phyloP scores from a whole-genome alignment of 2,113 vertebrate species.

The Mormoops blainvillei region DNA sequence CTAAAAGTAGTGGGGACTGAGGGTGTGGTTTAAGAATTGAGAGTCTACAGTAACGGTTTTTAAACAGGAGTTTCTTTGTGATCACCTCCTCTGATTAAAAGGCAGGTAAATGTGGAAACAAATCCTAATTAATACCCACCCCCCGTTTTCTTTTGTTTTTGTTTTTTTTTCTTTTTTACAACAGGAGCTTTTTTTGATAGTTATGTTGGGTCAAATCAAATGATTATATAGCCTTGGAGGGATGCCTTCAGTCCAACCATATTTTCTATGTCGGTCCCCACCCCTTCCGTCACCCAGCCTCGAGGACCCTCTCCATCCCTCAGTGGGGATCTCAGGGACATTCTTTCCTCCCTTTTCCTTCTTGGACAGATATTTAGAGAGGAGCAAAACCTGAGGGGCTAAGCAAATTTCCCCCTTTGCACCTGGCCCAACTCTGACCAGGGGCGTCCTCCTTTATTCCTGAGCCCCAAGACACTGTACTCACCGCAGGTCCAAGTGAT shows the following conservation, averaged over 20 bases:
- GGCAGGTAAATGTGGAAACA: background rate
- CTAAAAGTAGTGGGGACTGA: background rate
- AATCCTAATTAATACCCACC: background rate
- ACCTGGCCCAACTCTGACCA: background rate
- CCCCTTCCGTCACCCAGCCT: background rate
- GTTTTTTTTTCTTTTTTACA: background rate
- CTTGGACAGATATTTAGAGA: background rate
- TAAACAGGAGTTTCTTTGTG: background rate
- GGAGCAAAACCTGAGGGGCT: background rate
- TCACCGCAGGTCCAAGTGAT: fast-evolving
- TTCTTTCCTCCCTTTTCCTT: background rate
- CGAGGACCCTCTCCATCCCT: background rate
- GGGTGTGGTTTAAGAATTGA: background rate
- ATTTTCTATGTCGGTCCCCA: background rate
- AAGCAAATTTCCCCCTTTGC: background rate
- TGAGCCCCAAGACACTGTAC: background rate
- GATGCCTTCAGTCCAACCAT: background rate
- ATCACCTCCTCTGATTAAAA: background rate
- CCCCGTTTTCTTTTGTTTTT: background rate
- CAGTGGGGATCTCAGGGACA: background rate
- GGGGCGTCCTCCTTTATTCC: background rate
- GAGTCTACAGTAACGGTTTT: background rate
- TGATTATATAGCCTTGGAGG: background rate
- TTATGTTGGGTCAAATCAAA: background rate
- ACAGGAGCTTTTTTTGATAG: background rate